phyloP scores from a whole-genome alignment of 1,140 invertebrate species.

The Drosophila sucinea region DNA sequence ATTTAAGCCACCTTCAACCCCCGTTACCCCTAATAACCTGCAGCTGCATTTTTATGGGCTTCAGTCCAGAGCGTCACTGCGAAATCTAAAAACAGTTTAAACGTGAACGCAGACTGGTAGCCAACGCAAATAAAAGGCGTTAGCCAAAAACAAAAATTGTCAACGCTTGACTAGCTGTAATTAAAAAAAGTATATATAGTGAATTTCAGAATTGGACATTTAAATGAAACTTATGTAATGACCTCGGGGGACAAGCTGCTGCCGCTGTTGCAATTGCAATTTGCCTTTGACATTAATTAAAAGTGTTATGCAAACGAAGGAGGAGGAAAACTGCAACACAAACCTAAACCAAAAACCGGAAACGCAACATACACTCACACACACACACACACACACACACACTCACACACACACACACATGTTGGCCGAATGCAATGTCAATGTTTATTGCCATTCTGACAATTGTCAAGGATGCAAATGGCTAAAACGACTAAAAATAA shows the following conservation, averaged over 20 bases:
- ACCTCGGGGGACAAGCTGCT: slow-evolving; percentile 17
- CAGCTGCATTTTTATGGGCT: slow-evolving; percentile 78
- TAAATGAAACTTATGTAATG: slow-evolving; percentile 61
- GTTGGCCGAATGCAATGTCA: slow-evolving; percentile 36
- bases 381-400: slow-evolving; percentile 1
- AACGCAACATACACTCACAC: slow-evolving; percentile 15
- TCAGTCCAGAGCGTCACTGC: slow-evolving; percentile 33
- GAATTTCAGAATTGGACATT: slow-evolving; percentile 9
- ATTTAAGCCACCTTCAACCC: slow-evolving; percentile 25
- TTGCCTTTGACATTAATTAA: slow-evolving; percentile 70
- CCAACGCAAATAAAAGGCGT: not conserved
- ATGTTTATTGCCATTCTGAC: slow-evolving; percentile 27
- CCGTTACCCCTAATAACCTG: slow-evolving; percentile 33
- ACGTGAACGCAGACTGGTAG: slow-evolving; percentile 48
- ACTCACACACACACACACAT: not conserved
- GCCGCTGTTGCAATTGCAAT: slow-evolving; percentile 10
- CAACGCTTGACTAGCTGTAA: slow-evolving; percentile 20
- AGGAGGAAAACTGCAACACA: slow-evolving; percentile 8
- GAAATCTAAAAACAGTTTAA: slow-evolving; percentile 51
- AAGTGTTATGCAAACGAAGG: slow-evolving; percentile 68
- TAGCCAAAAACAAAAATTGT: slow-evolving; percentile 20
- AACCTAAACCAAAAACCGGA: slow-evolving; percentile 43
- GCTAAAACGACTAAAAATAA: not conserved
- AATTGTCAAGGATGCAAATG: slow-evolving; percentile 28
- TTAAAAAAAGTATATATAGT: slow-evolving; percentile 31